phyloP scores from a whole-genome alignment of 1,140 invertebrate species.

The Pogonus chalceus region DNA sequence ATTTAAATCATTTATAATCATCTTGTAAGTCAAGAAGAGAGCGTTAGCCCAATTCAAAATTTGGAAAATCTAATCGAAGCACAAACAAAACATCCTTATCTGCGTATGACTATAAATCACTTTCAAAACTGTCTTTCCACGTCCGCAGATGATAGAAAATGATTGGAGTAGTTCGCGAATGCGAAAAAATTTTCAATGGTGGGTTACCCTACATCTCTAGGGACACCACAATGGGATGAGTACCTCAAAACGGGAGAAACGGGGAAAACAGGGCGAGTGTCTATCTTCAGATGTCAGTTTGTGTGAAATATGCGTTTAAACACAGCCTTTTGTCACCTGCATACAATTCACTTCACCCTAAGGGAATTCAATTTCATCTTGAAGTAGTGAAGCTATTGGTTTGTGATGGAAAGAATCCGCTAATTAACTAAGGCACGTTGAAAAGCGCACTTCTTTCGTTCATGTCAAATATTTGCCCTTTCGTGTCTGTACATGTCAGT shows the following conservation, averaged over 20 bases:
- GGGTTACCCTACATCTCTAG: background rate
- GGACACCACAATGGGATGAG: background rate
- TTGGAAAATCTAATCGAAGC: no score
- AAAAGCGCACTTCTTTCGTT: no score
- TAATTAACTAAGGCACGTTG: background rate
- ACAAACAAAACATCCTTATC: no score
- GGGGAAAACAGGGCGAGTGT: background rate
- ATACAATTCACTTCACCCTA: background rate
- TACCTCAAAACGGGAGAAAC: background rate
- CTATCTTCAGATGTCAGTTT: background rate
- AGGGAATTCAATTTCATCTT: background rate
- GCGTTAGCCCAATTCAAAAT: no score
- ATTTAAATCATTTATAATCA: no score
- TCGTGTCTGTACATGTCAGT: background rate
- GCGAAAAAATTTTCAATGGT: background rate
- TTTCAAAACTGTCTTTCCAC: background rate
- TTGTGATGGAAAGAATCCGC: background rate
- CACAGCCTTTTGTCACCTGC: background rate
- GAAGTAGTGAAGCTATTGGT: background rate
- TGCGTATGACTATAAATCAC: conserved; percentile 4
- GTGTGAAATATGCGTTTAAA: background rate
- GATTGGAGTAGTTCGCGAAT: background rate
- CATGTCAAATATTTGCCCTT: background rate
- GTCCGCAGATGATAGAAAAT: background rate
- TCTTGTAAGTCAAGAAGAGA: no score